These are phyloP conservation scores for Taphrorychus bicolor DNA, from an alignment of 2,888 invertebrate species.

Conservation along the genomic window DNA sequence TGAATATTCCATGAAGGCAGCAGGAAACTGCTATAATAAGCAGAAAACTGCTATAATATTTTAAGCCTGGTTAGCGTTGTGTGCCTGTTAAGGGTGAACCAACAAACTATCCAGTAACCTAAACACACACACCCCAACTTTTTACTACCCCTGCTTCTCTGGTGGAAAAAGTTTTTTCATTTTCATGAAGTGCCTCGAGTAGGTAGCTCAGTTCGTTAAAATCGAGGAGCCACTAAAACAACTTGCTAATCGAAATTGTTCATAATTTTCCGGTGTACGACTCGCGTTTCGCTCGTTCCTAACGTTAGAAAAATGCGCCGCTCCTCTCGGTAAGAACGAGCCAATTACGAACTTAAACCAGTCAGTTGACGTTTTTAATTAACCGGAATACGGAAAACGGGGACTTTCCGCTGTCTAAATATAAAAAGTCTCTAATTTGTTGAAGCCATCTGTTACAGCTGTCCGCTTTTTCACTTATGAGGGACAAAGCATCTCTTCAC, in stretches of 20 bases:
- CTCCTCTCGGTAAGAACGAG: background rate
- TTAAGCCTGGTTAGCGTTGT: background rate
- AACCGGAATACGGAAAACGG: conserved; percentile 3
- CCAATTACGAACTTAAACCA: conserved; percentile 4
- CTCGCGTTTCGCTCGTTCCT: background rate
- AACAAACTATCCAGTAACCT: background rate
- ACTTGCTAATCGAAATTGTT: background rate
- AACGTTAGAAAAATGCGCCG: too few relatives aligned
- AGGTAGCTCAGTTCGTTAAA: background rate
- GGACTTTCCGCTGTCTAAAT: conserved; percentile 1
- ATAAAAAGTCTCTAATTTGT: conserved; percentile 13
- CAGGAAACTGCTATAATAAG: too few relatives aligned
- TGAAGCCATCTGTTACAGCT: conserved; percentile 8
- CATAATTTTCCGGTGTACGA: background rate
- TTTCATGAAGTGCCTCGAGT: background rate
- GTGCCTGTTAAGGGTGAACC: background rate
- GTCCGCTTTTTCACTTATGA: conserved; percentile 7
- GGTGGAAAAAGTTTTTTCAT: background rate
- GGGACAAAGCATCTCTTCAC: background rate
- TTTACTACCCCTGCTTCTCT: background rate
- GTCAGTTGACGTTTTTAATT: conserved; percentile 6
- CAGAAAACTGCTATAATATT: background rate
- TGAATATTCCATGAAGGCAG: background rate
- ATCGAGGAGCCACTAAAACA: background rate
- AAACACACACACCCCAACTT: background rate